These are phyloP conservation scores for Peromyscus leucopus DNA, from an alignment of 2,113 vertebrate species.

Conservation along the genomic window DNA sequence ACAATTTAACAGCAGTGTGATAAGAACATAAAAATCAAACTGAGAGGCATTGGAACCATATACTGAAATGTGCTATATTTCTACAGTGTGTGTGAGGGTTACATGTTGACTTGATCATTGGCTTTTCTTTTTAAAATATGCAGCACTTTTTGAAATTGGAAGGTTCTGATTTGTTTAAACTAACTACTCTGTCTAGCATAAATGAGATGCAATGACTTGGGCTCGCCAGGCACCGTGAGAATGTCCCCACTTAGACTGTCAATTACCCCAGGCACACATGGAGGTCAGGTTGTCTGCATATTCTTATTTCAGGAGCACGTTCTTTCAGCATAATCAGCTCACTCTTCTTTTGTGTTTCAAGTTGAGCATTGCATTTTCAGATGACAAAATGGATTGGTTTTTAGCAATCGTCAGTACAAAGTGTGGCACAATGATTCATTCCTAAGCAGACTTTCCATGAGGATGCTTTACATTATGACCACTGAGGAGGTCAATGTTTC, in stretches of 20 bases:
- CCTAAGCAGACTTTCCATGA: neutral
- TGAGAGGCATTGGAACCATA: neutral
- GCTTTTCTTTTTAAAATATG: conserved; percentile 33
- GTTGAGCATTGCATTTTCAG: conserved; percentile 20
- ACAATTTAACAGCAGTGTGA: neutral
- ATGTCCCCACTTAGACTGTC: conserved; percentile 57
- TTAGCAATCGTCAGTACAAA: neutral
- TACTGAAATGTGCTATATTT: conserved; percentile 57
- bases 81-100: conserved; percentile 30
- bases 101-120: conserved; percentile 1
- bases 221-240: conserved; percentile 53
- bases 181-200: neutral
- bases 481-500: neutral
- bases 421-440: neutral
- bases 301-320: conserved; percentile 38
- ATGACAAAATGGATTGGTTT: neutral
- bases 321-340: neutral
- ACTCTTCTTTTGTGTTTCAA: neutral
- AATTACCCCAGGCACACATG: conserved; percentile 38
- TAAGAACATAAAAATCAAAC: conserved; percentile 53
- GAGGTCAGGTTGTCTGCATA: neutral
- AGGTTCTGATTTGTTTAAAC: neutral
- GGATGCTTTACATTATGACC: neutral
- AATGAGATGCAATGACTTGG: conserved; percentile 53
- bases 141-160: conserved; percentile 40